phyloP scores from a whole-genome alignment of 1,140 invertebrate species.

The Cardiocondyla obscurior region DNA sequence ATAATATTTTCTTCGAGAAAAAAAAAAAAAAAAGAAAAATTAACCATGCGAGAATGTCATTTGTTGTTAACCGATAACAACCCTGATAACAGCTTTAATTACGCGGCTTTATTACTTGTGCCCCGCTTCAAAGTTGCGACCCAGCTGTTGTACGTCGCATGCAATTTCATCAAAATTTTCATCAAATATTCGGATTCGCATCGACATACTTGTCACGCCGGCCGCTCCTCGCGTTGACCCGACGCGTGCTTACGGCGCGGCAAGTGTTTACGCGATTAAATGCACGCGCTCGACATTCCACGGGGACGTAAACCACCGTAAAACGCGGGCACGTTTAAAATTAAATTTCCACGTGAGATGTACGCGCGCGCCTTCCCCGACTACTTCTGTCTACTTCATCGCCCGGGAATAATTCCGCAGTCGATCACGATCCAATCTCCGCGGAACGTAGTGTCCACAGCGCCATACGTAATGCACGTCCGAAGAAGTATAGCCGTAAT shows the following conservation, averaged over 20 bases:
- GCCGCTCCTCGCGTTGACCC: not conserved
- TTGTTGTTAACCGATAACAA: not conserved
- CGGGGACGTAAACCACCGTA: not conserved
- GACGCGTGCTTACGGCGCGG: no score
- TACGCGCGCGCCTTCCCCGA: constrained; percentile 6
- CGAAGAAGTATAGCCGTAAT: constrained; percentile 46
- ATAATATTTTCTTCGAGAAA: not conserved
- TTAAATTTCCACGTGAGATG: constrained; percentile 41
- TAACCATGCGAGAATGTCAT: not conserved
- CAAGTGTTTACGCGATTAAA: constrained; percentile 10
- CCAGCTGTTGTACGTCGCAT: constrained; percentile 12
- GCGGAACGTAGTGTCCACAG: constrained; percentile 21
- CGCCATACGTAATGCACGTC: constrained; percentile 15
- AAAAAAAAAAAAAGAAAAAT: not conserved
- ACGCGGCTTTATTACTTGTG: not conserved
- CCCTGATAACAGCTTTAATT: not conserved
- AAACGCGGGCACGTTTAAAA: constrained; percentile 16
- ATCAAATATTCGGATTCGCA: constrained; percentile 21
- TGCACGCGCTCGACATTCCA: not conserved
- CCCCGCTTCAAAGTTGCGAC: not conserved
- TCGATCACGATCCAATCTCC: constrained; percentile 49
- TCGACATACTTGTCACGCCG: constrained; percentile 23
- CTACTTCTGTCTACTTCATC: not conserved
- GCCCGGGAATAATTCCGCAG: constrained; percentile 27
- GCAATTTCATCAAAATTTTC: constrained; percentile 27